Conservation (phyloP, 2,113 vertebrate species). For the Gymnogyps californianus region DNA sequence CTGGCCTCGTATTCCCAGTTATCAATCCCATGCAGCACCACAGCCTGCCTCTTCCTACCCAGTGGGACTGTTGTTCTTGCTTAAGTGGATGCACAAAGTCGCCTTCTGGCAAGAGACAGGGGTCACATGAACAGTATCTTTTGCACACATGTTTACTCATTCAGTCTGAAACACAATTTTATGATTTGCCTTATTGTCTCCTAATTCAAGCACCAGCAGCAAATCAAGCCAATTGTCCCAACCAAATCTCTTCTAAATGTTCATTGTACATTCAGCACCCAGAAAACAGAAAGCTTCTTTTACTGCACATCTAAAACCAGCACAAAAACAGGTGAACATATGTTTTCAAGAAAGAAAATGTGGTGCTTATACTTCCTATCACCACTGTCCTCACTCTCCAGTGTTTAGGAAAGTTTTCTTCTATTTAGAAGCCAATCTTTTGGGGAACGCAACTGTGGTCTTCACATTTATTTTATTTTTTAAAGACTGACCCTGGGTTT, state of each 20-base stretch:
- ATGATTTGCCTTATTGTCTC: neutral
- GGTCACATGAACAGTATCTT: neutral
- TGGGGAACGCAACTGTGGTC: neutral
- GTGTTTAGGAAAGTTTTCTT: conserved; percentile 8
- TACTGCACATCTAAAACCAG: neutral
- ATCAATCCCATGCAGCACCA: neutral
- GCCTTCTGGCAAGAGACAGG: neutral
- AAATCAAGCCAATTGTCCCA: neutral
- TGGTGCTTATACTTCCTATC: neutral
- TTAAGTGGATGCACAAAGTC: neutral
- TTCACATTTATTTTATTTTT: conserved; percentile 13
- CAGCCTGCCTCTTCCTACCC: neutral
- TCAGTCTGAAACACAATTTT: neutral
- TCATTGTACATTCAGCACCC: neutral
- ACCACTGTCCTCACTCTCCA: conserved; percentile 7
- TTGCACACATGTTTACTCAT: neutral
- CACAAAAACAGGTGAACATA: neutral
- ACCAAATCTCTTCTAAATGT: neutral
- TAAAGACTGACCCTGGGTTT: conserved; percentile 21
- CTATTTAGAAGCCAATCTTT: neutral
- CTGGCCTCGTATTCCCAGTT: neutral
- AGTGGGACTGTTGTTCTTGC: neutral
- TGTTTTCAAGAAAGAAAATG: conserved; percentile 43
- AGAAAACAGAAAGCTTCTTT: conserved; percentile 19
- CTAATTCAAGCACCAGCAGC: conserved; percentile 11